Evolutionary conservation across 2,113 vertebrate species (phyloP).

Genomic region (Crocuta crocuta): DNA sequence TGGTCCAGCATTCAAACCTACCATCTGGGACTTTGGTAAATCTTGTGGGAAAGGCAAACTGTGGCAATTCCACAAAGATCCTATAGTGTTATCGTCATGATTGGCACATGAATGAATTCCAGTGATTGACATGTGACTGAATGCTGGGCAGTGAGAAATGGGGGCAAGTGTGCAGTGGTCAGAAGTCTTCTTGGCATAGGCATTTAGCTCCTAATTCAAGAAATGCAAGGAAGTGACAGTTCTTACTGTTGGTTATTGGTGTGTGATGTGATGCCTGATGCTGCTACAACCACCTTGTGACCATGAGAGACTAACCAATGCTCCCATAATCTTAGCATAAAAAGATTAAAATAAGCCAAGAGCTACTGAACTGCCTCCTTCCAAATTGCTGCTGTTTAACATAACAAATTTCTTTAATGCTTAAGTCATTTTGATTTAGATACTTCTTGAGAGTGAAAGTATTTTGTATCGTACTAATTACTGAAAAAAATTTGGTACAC

Average conservation of each 20-base stretch:
- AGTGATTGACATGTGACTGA: not conserved
- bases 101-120: not conserved
- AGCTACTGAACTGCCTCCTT: not conserved
- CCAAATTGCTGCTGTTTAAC: not conserved
- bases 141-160: not conserved
- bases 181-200: not conserved
- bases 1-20: not conserved
- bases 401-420: not conserved
- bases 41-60: not conserved
- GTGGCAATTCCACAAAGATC: not conserved
- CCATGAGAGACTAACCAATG: not conserved
- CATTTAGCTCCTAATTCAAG: not conserved
- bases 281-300: not conserved
- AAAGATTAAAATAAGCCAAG: not conserved
- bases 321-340: not conserved
- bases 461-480: not conserved
- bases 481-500: not conserved
- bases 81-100: not conserved
- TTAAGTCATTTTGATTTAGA: not conserved
- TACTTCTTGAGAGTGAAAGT: not conserved
- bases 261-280: not conserved
- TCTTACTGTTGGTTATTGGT: not conserved
- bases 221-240: not conserved
- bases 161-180: not conserved
- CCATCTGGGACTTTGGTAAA: not conserved